Base-by-base conservation (phyloP, 2,797 vertebrate genomes). In the Anguilla pacifica region DNA sequence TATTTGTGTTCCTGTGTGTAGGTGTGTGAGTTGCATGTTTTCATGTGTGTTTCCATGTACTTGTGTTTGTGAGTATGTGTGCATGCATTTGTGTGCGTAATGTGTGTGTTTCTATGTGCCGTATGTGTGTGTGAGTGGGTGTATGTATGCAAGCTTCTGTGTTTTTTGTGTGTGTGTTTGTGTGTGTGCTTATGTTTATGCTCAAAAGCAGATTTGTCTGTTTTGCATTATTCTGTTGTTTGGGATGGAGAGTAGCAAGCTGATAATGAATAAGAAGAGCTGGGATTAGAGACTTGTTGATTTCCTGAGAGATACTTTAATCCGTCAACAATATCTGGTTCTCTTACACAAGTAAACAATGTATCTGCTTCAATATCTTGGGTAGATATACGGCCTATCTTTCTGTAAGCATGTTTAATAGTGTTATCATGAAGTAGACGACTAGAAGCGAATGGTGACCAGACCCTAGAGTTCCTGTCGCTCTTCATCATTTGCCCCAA, bases 321-420 rank as follows among this genome's bases (percentile, higher is more conserved):
- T 96, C 95, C 95, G 91, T 91, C 93, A 95, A 95, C 95, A 95
- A 94, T 95, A 95, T 95, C 93, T 94, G 88, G 92, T 95, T 94
- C 94, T 95, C 94, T 94, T 94, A 94, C 94, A 95, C 95, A 94
- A 94, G 94, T 94, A 93, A 96, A 95, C 95, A 94, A 94, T 95
- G 93, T 91, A 92, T 93, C 89, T 92, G 89, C 88, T 90, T 92
- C 92, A 91, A 89, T 93, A 93, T 95, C 91, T 94, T 92, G 92
- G 94, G 17, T 39, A 51, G 55, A 49, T 53, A 43, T 31, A 9
- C 55, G 19, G 61, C 19, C n/a, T 49, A 83, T 86, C 77, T 31
- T 4, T 70, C 84, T 94, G 93, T 94, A 93, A 94, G 94, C 93
- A 92, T 93, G 85, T 89, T 86, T 86, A 86, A 85, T 82, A 55